A percentile compares a stretch with the other conserved stretches of the same genome.
phyloP scores from a whole-genome alignment of 2,113 vertebrate genomes.

The Mus musculus region DNA sequence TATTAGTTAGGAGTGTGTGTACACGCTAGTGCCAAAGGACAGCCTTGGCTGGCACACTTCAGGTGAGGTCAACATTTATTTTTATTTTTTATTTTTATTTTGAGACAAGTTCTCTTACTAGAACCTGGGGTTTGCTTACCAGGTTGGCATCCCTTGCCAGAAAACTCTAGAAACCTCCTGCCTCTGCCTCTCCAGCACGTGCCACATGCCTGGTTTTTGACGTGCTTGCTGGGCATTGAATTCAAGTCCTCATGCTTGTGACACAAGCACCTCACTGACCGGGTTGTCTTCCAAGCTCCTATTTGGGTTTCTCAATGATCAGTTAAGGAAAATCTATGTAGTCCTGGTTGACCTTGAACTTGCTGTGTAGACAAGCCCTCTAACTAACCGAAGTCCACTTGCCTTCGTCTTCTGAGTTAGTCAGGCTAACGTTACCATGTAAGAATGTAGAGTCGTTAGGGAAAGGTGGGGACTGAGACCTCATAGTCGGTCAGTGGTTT shows the following conservation, averaged over 20 bases:
- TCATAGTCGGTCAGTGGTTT: neutral
- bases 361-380: neutral
- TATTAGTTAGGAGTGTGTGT: neutral
- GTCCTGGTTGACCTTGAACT: neutral
- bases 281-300: neutral
- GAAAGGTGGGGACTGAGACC: neutral
- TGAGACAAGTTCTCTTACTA: neutral
- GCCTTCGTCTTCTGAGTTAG: neutral
- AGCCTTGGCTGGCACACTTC: too few relatives aligned
- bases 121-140: neutral
- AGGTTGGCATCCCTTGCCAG: neutral
- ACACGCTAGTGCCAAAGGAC: neutral
- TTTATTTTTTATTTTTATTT: neutral
- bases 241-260: neutral
- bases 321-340: constrained; percentile 49
- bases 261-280: neutral
- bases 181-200: neutral
- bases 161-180: neutral
- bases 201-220: neutral
- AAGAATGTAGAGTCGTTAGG: neutral
- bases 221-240: neutral
- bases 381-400: neutral
- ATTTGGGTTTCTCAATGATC: constrained; percentile 16
- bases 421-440: neutral
- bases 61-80: neutral